These are phyloP conservation scores for Babyrousa celebensis DNA, from an alignment of 2,797 vertebrate genomes.

Conservation along the genomic window DNA sequence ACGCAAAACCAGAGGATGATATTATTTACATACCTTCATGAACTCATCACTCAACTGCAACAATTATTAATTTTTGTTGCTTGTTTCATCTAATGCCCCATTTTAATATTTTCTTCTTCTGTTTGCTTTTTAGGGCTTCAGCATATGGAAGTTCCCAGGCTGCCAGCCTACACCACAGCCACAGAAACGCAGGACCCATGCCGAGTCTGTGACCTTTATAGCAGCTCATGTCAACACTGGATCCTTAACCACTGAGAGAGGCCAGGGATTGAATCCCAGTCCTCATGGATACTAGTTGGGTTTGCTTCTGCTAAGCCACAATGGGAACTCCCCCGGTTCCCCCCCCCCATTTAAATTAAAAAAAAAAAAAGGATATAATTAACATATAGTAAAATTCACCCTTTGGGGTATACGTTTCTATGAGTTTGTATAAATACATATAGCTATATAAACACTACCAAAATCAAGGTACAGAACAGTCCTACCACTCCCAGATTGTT, in stretches of 20 bases:
- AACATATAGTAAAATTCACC: slow-evolving; percentile 21
- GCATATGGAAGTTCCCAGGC: no score
- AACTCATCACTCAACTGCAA: not conserved
- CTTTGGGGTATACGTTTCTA: not conserved
- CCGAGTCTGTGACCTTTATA: no score
- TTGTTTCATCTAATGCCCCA: not conserved
- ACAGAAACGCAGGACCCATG: no score
- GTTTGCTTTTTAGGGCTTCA: no score
- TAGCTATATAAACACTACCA: not conserved
- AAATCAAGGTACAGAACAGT: not conserved
- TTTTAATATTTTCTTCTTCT: not conserved
- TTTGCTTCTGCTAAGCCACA: no score
- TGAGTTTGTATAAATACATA: not conserved
- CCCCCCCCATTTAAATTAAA: not conserved
- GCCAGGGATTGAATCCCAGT: no score
- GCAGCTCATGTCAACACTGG: no score
- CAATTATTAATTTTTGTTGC: not conserved
- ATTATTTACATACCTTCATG: not conserved
- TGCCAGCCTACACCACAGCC: no score
- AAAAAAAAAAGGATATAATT: not conserved
- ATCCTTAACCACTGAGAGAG: no score
- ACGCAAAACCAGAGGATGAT: not conserved
- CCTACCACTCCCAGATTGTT: not conserved
- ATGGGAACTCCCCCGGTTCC: no score
- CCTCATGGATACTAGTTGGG: no score